These are phyloP conservation scores for Oscheius onirici DNA, from an alignment of 2,888 invertebrate species.

Conservation along the genomic window DNA sequence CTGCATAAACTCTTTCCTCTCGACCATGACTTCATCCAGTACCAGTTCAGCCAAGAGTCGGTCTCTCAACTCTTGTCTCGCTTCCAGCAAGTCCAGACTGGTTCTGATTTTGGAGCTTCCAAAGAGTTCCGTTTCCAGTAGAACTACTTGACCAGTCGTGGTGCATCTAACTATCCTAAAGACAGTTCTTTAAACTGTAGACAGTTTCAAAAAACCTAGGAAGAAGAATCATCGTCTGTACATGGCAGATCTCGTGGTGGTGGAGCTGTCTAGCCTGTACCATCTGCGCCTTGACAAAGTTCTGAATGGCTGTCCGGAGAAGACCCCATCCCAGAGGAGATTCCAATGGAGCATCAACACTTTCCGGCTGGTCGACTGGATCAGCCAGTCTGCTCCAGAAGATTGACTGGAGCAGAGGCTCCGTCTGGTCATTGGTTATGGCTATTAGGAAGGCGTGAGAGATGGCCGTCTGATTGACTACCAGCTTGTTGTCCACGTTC, in stretches of 20 bases:
- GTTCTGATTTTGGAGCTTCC: slow-evolving; percentile 30
- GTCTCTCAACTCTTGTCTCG: slow-evolving; percentile 38
- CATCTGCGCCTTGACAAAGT: slow-evolving; percentile 56
- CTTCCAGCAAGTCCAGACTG: slow-evolving; percentile 9
- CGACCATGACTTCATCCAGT: slow-evolving; percentile 36
- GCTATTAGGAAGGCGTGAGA: slow-evolving; percentile 62
- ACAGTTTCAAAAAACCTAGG: slow-evolving; percentile 34
- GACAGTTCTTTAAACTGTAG: neutral
- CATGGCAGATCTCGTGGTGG: slow-evolving; percentile 49
- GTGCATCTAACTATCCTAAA: slow-evolving; percentile 35
- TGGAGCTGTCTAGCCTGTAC: slow-evolving; percentile 47
- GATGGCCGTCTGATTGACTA: slow-evolving; percentile 49
- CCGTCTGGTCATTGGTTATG: slow-evolving; percentile 63
- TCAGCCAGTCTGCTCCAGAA: slow-evolving; percentile 59
- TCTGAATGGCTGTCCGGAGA: slow-evolving; percentile 43
- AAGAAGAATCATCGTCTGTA: slow-evolving; percentile 58
- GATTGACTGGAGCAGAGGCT: slow-evolving; percentile 59
- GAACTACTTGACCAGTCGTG: slow-evolving; percentile 24
- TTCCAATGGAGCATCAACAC: slow-evolving; percentile 14
- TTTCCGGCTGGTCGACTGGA: slow-evolving; percentile 39
- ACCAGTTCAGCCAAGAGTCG: slow-evolving; percentile 47
- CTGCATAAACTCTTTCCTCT: slow-evolving; percentile 50
- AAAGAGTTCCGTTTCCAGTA: slow-evolving; percentile 42
- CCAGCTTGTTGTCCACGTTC: slow-evolving; percentile 51
- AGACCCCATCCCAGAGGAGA: slow-evolving; percentile 36